Base-by-base conservation (phyloP, 1,140 invertebrate species). In the Neocloeon triangulifer region DNA sequence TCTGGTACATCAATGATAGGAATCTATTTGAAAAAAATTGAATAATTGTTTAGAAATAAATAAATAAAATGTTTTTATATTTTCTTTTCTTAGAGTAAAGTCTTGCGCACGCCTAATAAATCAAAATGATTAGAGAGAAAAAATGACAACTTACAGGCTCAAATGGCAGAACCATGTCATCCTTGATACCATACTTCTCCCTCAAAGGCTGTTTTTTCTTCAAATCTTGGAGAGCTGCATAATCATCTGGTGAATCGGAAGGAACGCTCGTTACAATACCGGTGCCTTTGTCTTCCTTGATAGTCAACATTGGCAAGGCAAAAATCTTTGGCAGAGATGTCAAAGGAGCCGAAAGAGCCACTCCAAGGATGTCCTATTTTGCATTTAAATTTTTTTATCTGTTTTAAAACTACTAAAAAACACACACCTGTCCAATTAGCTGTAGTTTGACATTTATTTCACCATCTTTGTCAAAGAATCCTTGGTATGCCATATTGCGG, bases 231-330 rank as follows among this genome's bases (percentile, higher is more conserved):
- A 98, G 56, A 19, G 92, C 91, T 18, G 89, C 91, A 55, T 80
- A 97, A 57, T 99, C 95, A 59, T 99, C 95, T 2, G 95, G 95
- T 3, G 95, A 82, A 62, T 98, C 95, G 2, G 91, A 95, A 0
- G 94, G 94, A 3, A 99, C 95, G 45, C 86, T 92, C 1, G 92
- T 96, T 1, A 99, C 95, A 35, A 99, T 67, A 12, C 92, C 95
- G 6, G 94, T 98, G 12, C 92, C 81, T 61, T 97, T 97, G 43
- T 95, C 86, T 49, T 92, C 82, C 55, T 94, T 94, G 38, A 99
- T 95, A 5, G 84, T 94, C 18, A 98, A 51, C 92, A 99, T 97
- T 9, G 95, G 95, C 12, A 99, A 59, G 2, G 84, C 74, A 49
- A 97, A 98, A 32, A 99, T 79, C 25, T 63, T 61, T 25, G 79